Percentiles rank a stretch among this genome's conserved stretches.
These are phyloP conservation scores for Indicator maculatus DNA, from an alignment of 2,113 vertebrate genomes.

Conservation along the genomic window DNA sequence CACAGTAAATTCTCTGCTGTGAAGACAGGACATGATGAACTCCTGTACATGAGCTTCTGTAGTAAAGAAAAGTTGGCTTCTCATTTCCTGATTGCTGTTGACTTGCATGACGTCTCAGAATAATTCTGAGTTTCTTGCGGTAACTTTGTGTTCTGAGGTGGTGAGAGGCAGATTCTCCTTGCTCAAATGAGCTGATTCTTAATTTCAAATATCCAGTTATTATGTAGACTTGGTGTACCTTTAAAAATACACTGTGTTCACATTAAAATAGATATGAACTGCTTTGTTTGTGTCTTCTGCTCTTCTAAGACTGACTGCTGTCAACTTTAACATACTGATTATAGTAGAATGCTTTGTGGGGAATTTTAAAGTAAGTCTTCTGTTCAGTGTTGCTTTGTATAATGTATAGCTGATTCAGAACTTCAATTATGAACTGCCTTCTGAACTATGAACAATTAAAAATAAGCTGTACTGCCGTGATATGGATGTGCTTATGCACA, in stretches of 20 bases:
- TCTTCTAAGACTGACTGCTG: background rate
- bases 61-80: background rate
- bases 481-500: background rate
- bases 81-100: background rate
- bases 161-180: background rate
- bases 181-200: background rate
- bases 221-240: background rate
- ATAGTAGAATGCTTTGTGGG: background rate
- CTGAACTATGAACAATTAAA: background rate
- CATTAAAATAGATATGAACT: background rate
- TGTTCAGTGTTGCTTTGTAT: background rate
- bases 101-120: background rate
- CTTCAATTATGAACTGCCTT: background rate
- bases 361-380: background rate
- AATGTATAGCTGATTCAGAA: background rate
- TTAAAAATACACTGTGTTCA: background rate
- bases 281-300: background rate
- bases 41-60: accelerated
- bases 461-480: background rate
- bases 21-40: background rate
- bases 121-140: background rate
- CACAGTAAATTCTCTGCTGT: background rate
- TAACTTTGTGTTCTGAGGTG: background rate
- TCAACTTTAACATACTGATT: background rate
- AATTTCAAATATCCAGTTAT: background rate